Base-by-base conservation (phyloP, 2,888 invertebrate genomes). In the Phalera bucephala region DNA sequence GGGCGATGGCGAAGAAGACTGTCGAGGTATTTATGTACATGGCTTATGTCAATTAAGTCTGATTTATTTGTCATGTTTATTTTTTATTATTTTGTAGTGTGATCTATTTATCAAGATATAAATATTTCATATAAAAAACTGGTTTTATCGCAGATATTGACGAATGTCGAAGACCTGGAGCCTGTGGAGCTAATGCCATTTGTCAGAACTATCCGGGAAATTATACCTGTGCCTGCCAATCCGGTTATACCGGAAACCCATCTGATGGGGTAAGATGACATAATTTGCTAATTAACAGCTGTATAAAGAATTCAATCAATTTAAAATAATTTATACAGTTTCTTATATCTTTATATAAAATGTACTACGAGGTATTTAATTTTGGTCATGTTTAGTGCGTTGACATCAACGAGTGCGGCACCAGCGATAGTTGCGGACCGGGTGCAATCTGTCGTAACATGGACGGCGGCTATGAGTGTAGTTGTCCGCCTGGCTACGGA, bases 1-100 rank as follows among this genome's bases (percentile, higher is more conserved):
- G 80, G 97, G 97, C 44, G 96, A 97, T 64, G 97, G 97, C 23
- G 97, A 97, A 90, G 94, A 93, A 61, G 93, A 94, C 72, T 98
- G 97, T 86, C 90, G 92, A 87, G 95, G 95, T 95, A 72, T 12
- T 41, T 51, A 20, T n/a, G 3, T 15, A 7, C 26, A 5, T 17
- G 17, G 3, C 5, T 17, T 17, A 17, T 17, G 17, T 17, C 3
- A 17, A n/a, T n/a, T n/a, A n/a, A n/a, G n/a, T n/a, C n/a, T n/a
- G n/a, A n/a, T n/a, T n/a, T n/a, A n/a, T n/a, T n/a, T n/a, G n/a
- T n/a, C n/a, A n/a, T n/a, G n/a, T n/a, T n/a, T n/a, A n/a, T n/a
- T n/a, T n/a, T n/a, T n/a, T n/a, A n/a, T n/a, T n/a, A n/a, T n/a
- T n/a, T n/a, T n/a, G n/a, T n/a, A n/a, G n/a, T n/a, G n/a, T n/a